A percentile compares a stretch with the other conserved stretches of the same genome.
These are phyloP conservation scores for Hafferia zeledoni DNA, from an alignment of 2,797 vertebrate species.

Conservation along the genomic window DNA sequence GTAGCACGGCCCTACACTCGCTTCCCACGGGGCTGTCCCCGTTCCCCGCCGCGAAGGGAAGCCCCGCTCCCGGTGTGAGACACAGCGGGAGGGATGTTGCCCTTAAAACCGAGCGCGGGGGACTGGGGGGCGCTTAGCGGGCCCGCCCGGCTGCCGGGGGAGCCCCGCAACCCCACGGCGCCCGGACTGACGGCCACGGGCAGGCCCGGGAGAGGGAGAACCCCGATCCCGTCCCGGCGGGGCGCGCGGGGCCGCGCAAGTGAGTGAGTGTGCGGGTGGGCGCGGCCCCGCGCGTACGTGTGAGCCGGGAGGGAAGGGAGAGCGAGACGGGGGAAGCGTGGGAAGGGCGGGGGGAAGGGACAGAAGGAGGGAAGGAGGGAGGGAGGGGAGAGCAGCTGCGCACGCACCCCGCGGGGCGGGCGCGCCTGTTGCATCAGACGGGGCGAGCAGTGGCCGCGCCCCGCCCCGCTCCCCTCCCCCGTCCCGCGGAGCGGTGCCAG, in stretches of 20 bases:
- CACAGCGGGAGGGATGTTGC: neutral
- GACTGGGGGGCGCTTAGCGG: no score
- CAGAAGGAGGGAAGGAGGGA: rapidly evolving
- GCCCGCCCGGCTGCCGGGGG: neutral
- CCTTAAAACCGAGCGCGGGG: no score
- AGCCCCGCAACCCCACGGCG: no score
- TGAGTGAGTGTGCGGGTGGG: neutral
- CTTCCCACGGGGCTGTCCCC: neutral
- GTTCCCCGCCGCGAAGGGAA: neutral
- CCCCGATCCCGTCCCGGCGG: neutral
- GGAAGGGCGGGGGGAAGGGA: no score
- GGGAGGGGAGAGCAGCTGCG: neutral
- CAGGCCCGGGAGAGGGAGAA: no score
- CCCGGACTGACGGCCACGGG: neutral
- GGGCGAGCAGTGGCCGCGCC: neutral
- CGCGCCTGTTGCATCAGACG: neutral
- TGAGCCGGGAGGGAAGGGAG: neutral
- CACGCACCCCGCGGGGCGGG: neutral
- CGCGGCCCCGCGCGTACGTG: neutral
- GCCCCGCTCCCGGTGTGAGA: no score
- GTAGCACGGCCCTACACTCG: neutral
- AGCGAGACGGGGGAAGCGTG: no score
- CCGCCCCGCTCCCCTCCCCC: neutral
- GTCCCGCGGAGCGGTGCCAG: neutral
- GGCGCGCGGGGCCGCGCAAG: neutral